A percentile compares a stretch with the other conserved stretches of the same genome.
Evolutionary conservation across 2,888 invertebrate species (phyloP).

Genomic region (Drosophila pseudotakahashii): DNA sequence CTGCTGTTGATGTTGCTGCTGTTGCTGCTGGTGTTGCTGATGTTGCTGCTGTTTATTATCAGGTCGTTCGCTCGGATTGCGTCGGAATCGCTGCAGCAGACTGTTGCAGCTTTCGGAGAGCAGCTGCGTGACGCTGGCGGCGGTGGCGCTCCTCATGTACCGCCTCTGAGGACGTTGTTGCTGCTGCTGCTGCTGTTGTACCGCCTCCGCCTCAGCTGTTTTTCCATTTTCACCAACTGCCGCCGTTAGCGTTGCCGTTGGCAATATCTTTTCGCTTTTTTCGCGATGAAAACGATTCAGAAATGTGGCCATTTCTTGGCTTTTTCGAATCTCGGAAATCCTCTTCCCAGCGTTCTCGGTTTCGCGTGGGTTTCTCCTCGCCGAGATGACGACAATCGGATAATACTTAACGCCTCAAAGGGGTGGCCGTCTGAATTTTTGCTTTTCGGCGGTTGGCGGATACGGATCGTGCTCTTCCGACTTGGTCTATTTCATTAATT

Average conservation of each 20-base stretch:
- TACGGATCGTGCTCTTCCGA: conserved; percentile 40
- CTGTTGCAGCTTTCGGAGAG: conserved; percentile 94
- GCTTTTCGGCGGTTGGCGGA: neutral
- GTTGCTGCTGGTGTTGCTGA: conserved; percentile 49
- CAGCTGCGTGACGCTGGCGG: conserved; percentile 93
- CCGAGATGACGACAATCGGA: conserved; percentile 41
- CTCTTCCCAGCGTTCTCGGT: no score
- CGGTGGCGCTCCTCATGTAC: conserved; percentile 91
- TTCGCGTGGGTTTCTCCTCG: conserved; percentile 14
- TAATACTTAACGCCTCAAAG: conserved; percentile 16
- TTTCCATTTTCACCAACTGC: conserved; percentile 51
- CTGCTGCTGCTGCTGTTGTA: conserved; percentile 23
- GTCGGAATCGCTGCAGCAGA: conserved; percentile 91
- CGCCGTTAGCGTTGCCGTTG: conserved; percentile 20
- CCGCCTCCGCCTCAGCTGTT: conserved; percentile 44
- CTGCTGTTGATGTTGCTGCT: conserved; percentile 59
- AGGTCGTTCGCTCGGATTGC: conserved; percentile 90
- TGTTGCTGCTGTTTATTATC: conserved; percentile 83
- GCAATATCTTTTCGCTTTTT: conserved; percentile 81
- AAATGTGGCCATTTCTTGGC: conserved; percentile 77
- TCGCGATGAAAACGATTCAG: conserved; percentile 82
- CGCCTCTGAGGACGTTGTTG: conserved; percentile 87
- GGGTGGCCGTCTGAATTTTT: no score
- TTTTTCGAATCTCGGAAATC: conserved; percentile 11
- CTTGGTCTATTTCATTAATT: conserved; percentile 59